Evolutionary conservation across 2,113 vertebrate genomes (phyloP).

Genomic region (Fukomys damarensis): DNA sequence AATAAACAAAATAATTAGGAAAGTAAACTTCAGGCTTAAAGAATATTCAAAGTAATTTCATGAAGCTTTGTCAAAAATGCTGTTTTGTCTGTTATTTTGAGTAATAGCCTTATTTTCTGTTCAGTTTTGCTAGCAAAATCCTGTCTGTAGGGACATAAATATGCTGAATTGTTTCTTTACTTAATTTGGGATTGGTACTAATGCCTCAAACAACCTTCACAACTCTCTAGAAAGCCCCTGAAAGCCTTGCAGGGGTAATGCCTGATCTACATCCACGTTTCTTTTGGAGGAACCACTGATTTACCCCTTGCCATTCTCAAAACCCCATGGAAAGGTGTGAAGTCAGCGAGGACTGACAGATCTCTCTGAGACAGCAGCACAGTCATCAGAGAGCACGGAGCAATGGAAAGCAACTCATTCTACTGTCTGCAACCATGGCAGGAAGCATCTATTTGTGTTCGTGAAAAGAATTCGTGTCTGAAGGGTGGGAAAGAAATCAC

Average conservation of each 20-base stretch:
- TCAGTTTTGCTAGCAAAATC: background rate
- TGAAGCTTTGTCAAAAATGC: background rate
- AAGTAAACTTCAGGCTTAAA: slow-evolving; percentile 8
- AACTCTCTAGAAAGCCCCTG: background rate
- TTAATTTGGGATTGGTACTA: background rate
- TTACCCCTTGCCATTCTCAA: slow-evolving; percentile 89
- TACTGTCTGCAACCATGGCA: slow-evolving; percentile 89
- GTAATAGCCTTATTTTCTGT: background rate
- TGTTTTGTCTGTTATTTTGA: background rate
- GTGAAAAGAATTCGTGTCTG: slow-evolving; percentile 83
- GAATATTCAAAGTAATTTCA: background rate
- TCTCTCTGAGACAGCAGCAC: slow-evolving; percentile 88
- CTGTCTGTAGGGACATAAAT: background rate
- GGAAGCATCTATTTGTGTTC: slow-evolving; percentile 89
- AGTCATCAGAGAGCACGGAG: slow-evolving; percentile 85
- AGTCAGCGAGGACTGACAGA: slow-evolving; percentile 88
- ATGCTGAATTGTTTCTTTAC: background rate
- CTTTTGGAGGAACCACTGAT: slow-evolving; percentile 89
- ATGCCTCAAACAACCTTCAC: background rate
- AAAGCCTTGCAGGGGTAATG: background rate
- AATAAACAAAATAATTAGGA: background rate
- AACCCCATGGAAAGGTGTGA: slow-evolving; percentile 85
- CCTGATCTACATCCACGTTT: background rate
- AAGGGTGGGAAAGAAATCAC: slow-evolving; percentile 76
- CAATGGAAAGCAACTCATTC: slow-evolving; percentile 90